phyloP scores from a whole-genome alignment of 2,888 invertebrate genomes.

The Drosophila ustulata region DNA sequence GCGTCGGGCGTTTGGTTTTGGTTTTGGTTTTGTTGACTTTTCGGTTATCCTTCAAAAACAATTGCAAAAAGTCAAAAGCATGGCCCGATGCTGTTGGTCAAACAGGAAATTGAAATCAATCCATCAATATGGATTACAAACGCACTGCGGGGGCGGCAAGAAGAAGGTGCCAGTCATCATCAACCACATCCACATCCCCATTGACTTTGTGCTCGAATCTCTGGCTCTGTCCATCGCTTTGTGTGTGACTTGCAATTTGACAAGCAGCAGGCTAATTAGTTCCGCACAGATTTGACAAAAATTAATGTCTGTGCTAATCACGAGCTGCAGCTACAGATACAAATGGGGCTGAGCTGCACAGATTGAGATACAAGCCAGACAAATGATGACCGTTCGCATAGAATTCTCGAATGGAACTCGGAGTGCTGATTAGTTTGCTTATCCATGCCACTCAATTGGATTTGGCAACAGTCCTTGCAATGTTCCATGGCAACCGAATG shows the following conservation, averaged over 20 bases:
- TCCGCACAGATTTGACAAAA: slow-evolving; percentile 80
- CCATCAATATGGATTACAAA: slow-evolving; percentile 84
- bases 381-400: slow-evolving; percentile 38
- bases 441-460: slow-evolving; percentile 39
- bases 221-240: slow-evolving; percentile 2
- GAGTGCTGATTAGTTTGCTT: slow-evolving; percentile 58
- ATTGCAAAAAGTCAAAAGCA: slow-evolving; percentile 60
- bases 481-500: slow-evolving; percentile 11
- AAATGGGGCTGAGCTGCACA: slow-evolving; percentile 15
- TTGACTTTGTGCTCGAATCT: slow-evolving; percentile 48
- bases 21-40: slow-evolving; percentile 53
- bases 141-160: slow-evolving; percentile 39
- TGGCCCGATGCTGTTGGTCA: slow-evolving; percentile 38
- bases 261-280: slow-evolving; percentile 79
- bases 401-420: slow-evolving; percentile 1
- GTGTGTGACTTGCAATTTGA: slow-evolving; percentile 79
- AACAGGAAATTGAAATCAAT: slow-evolving; percentile 85
- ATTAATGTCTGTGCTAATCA: slow-evolving; percentile 68
- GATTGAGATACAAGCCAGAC: slow-evolving; percentile 24
- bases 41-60: slow-evolving; percentile 64
- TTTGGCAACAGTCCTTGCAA: slow-evolving; percentile 24
- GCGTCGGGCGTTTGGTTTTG: not conserved
- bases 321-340: slow-evolving; percentile 24
- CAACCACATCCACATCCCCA: slow-evolving; percentile 47
- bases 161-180: slow-evolving; percentile 73